Percentiles rank a stretch among this genome's conserved stretches.
These are phyloP conservation scores for Uropetala carovei DNA, from an alignment of 2,888 invertebrate species.

Conservation along the genomic window DNA sequence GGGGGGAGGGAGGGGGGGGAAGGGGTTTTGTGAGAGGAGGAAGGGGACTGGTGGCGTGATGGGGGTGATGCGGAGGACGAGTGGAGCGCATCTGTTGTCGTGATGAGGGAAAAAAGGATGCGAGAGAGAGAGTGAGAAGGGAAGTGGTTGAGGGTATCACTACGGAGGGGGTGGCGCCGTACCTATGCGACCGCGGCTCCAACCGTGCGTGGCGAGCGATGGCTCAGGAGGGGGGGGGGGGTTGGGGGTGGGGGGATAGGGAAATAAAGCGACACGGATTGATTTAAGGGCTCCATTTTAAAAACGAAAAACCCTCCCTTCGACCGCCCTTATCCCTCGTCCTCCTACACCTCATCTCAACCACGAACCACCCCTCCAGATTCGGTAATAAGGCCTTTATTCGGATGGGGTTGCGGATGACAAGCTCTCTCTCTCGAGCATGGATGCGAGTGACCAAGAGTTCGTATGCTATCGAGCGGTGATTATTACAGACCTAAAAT, in stretches of 20 bases:
- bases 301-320: too few relatives aligned
- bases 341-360: too few relatives aligned
- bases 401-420: neutral
- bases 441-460: too few relatives aligned
- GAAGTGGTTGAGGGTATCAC: neutral
- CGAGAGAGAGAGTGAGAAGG: too few relatives aligned
- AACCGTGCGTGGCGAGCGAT: neutral
- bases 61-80: neutral
- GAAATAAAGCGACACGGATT: neutral
- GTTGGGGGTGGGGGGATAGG: too few relatives aligned
- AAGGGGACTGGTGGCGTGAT: too few relatives aligned
- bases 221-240: neutral
- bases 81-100: conserved; percentile 19
- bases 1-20: too few relatives aligned
- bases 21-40: too few relatives aligned
- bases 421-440: neutral
- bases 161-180: neutral
- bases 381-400: neutral
- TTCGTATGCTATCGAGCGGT: neutral
- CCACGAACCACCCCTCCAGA: neutral
- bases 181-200: neutral
- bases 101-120: neutral
- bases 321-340: too few relatives aligned
- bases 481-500: neutral
- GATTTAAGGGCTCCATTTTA: conserved; percentile 2